phyloP scores from a whole-genome alignment of 2,888 invertebrate species.

The Hoplodrina blanda region DNA sequence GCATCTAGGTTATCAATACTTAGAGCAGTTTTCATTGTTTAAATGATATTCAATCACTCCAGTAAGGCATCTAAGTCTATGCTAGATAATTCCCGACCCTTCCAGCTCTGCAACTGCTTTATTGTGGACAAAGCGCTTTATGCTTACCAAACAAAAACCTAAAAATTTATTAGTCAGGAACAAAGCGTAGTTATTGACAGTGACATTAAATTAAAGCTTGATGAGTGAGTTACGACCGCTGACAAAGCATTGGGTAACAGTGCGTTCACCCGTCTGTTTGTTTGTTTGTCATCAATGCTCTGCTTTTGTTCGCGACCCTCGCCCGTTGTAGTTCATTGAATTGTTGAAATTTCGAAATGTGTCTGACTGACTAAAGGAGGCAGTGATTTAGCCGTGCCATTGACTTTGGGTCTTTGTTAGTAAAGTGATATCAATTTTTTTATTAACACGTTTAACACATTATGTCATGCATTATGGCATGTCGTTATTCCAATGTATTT shows the following conservation, averaged over 20 bases:
- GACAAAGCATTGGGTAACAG: conserved; percentile 69
- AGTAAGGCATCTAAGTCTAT: background rate
- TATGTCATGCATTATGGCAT: too few species aligned
- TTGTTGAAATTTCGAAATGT: conserved; percentile 59
- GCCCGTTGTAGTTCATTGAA: conserved; percentile 61
- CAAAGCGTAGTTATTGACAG: conserved; percentile 66
- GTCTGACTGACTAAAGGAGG: conserved; percentile 13
- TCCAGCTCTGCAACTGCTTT: conserved; percentile 3
- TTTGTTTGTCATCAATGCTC: conserved; percentile 65
- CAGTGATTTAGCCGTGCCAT: conserved; percentile 38
- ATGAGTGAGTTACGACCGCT: conserved; percentile 64
- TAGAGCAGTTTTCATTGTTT: background rate
- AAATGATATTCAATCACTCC: background rate
- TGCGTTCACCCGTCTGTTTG: conserved; percentile 69
- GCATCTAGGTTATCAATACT: too few species aligned
- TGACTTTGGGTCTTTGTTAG: conserved; percentile 40
- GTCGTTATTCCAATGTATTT: too few species aligned
- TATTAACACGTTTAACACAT: background rate
- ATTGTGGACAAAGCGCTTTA: conserved; percentile 35
- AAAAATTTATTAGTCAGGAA: conserved; percentile 32
- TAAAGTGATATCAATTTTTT: background rate
- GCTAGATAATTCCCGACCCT: background rate
- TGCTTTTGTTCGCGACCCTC: conserved; percentile 71
- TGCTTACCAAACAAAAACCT: conserved; percentile 9
- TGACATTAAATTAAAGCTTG: conserved; percentile 74